Percentiles rank a stretch among this genome's conserved stretches.
Conservation (phyloP, 2,113 vertebrate genomes). For the Larimichthys crocea region DNA sequence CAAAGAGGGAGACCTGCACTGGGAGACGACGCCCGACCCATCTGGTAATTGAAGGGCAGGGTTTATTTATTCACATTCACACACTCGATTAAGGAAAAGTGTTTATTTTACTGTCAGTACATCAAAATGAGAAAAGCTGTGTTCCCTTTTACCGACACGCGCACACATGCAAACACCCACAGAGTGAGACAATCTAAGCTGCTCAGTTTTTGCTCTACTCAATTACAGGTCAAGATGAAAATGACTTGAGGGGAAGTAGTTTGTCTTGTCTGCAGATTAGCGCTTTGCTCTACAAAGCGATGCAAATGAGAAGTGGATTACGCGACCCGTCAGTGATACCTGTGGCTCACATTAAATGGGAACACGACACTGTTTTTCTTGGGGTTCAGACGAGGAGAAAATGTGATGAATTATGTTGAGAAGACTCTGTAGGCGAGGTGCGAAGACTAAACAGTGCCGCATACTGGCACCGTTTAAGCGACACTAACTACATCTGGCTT, state of each 20-base stretch:
- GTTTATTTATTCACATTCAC: not conserved
- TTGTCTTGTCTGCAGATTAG: constrained; percentile 57
- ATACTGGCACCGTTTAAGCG: constrained; percentile 27
- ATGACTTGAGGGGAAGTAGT: constrained; percentile 48
- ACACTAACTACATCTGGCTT: constrained; percentile 34
- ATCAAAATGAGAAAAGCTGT: constrained; percentile 10
- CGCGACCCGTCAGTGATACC: constrained; percentile 40
- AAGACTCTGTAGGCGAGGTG: not conserved
- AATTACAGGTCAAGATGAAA: constrained; percentile 66
- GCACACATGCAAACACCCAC: not conserved
- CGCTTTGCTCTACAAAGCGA: constrained; percentile 62
- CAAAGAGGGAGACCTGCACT: constrained; percentile 90
- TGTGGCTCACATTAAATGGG: constrained; percentile 57
- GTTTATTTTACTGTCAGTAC: constrained; percentile 20
- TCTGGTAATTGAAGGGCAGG: constrained; percentile 74
- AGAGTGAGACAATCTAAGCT: constrained; percentile 18
- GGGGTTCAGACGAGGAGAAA: constrained; percentile 33
- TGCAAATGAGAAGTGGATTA: constrained; percentile 66
- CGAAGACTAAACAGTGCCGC: constrained; percentile 52
- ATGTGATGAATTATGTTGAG: constrained; percentile 47
- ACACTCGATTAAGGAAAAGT: not conserved
- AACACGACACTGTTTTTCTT: constrained; percentile 57
- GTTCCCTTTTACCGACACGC: not conserved
- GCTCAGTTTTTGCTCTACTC: constrained; percentile 35
- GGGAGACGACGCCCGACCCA: constrained; percentile 89